Conservation (phyloP, 2,113 vertebrate species). For the Gavialis gangeticus region DNA sequence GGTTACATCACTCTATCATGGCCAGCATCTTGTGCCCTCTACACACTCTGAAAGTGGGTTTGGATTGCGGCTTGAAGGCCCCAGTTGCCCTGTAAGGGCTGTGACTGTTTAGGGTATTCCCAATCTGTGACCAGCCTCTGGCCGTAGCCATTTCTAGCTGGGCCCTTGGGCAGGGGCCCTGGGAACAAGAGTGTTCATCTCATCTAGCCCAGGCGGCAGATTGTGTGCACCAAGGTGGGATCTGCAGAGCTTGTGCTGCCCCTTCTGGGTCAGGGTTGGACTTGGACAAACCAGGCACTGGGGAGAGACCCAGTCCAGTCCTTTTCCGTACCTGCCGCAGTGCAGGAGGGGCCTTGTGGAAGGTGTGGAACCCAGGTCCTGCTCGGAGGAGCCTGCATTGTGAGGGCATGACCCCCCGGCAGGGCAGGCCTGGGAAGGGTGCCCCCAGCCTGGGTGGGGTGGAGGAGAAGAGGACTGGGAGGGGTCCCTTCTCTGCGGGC, state of each 20-base stretch:
- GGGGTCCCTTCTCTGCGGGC: not conserved
- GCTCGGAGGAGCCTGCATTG: not conserved
- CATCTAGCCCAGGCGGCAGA: not conserved
- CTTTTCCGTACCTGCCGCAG: not conserved
- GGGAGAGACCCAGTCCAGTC: not conserved
- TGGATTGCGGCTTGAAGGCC: no score
- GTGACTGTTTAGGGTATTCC: no score
- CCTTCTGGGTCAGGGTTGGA: not conserved
- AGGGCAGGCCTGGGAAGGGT: not conserved
- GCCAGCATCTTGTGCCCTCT: not conserved
- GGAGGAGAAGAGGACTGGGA: not conserved
- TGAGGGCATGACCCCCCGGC: not conserved
- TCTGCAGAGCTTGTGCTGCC: not conserved
- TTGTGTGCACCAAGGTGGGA: not conserved
- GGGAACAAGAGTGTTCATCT: no score
- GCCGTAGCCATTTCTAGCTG: no score
- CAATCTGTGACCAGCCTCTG: no score
- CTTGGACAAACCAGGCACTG: not conserved
- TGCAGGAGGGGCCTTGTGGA: not conserved
- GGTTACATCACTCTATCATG: not conserved
- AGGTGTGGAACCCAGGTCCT: not conserved
- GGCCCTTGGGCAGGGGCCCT: no score
- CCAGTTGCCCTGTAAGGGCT: no score
- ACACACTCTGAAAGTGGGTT: not conserved
- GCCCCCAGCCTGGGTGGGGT: accelerated